Evolutionary conservation across 2,113 vertebrate genomes (phyloP).

Genomic region (Nansenia antarctica): DNA sequence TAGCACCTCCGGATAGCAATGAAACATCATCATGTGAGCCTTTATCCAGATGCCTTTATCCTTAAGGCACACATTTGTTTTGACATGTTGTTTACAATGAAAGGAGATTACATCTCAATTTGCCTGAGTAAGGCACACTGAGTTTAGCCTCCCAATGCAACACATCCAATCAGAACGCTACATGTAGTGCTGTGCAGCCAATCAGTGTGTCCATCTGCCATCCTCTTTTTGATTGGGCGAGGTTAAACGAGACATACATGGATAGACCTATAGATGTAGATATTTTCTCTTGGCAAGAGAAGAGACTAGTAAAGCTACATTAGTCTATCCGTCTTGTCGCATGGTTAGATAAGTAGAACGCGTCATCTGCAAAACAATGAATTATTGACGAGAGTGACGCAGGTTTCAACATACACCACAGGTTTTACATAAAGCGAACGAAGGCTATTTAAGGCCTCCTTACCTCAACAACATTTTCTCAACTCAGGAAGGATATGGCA

Average conservation of each 20-base stretch:
- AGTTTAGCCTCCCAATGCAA: not conserved
- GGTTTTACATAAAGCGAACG: conserved; percentile 45
- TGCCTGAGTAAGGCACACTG: not conserved
- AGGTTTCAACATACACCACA: conserved; percentile 26
- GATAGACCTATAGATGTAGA: not conserved
- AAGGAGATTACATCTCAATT: not conserved
- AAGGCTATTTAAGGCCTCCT: conserved; percentile 50
- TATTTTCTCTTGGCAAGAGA: not conserved
- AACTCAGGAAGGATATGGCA: conserved; percentile 56
- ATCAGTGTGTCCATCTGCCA: not conserved
- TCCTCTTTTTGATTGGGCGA: not conserved
- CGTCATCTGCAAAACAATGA: conserved; percentile 18
- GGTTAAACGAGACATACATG: not conserved
- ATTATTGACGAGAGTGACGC: conserved; percentile 43
- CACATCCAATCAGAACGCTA: not conserved
- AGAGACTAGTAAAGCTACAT: not conserved
- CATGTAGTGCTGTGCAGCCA: not conserved
- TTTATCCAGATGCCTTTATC: conserved; percentile 29
- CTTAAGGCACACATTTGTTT: conserved; percentile 9
- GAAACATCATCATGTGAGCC: conserved; percentile 52
- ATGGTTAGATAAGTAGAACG: not conserved
- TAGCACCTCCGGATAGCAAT: conserved; percentile 22
- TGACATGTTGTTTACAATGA: conserved; percentile 18
- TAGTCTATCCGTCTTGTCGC: too few species aligned
- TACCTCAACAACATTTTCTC: conserved; percentile 42